These are phyloP conservation scores for Altica lythri DNA, from an alignment of 2,888 invertebrate genomes.

Conservation along the genomic window DNA sequence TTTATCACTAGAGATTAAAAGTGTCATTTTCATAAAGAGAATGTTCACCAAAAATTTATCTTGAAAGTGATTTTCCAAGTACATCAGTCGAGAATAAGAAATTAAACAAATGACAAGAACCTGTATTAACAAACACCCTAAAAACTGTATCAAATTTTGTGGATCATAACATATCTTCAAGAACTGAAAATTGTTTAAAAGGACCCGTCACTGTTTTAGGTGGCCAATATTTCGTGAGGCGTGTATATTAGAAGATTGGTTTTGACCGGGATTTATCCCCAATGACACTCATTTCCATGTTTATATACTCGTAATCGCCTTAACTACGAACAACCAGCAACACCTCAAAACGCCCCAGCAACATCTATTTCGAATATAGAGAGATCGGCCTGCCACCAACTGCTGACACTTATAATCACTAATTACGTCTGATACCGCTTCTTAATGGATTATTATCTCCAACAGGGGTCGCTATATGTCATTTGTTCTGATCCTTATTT, in stretches of 20 bases:
- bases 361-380: constrained; percentile 42
- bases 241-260: constrained; percentile 49
- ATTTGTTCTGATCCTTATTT: constrained; percentile 3
- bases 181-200: too few species aligned
- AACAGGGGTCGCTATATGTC: constrained; percentile 13
- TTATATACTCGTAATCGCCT: constrained; percentile 47
- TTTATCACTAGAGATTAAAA: too few species aligned
- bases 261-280: constrained; percentile 48
- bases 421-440: constrained; percentile 38
- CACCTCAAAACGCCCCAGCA: constrained; percentile 38
- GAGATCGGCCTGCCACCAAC: constrained; percentile 43
- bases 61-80: too few species aligned
- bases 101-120: too few species aligned
- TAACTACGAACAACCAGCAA: constrained; percentile 39
- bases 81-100: too few species aligned
- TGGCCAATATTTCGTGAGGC: constrained; percentile 21
- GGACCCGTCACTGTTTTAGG: constrained; percentile 11
- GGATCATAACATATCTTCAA: too few species aligned
- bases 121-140: too few species aligned
- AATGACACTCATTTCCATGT: constrained; percentile 46
- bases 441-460: constrained; percentile 32
- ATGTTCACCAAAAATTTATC: too few species aligned
- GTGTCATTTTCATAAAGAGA: too few species aligned
- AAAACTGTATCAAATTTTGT: too few species aligned
- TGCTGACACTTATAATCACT: constrained; percentile 46